Evolutionary conservation across 2,888 invertebrate species (phyloP).

Genomic region (Calameuta filiformis): DNA sequence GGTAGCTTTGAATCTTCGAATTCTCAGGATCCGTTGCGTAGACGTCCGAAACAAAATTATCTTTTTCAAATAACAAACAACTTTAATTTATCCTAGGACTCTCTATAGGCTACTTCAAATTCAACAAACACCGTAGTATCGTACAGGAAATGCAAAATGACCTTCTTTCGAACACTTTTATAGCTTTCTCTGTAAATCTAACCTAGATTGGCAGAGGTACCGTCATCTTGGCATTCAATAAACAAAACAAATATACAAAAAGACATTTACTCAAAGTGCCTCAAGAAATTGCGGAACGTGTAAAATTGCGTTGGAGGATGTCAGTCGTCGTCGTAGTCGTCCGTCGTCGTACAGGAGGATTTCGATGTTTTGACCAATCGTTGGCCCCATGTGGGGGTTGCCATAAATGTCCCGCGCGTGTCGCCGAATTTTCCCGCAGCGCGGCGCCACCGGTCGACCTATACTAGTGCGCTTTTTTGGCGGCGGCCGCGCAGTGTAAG

Average conservation of each 20-base stretch:
- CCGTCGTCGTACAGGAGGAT: not conserved
- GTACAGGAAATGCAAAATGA: not conserved
- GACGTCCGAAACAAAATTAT: not conserved
- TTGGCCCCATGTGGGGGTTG: conserved; percentile 55
- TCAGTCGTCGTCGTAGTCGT: not conserved
- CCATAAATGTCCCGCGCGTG: conserved; percentile 64
- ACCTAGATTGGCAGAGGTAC: not conserved
- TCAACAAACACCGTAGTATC: not conserved
- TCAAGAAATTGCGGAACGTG: not conserved
- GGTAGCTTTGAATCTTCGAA: not conserved
- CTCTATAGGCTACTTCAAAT: not conserved
- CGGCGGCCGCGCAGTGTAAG: conserved; percentile 62
- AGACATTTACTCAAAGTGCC: not conserved
- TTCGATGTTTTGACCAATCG: conserved; percentile 13
- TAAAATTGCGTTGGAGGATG: not conserved
- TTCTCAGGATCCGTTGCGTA: not conserved
- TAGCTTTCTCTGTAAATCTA: not conserved
- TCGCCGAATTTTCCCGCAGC: conserved; percentile 32
- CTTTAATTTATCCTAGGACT: not conserved
- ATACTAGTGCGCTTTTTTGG: conserved; percentile 64
- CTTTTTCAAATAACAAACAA: not conserved
- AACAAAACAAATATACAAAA: not conserved
- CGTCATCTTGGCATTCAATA: not conserved
- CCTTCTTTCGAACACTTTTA: not conserved
- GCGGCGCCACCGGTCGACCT: conserved; percentile 58